phyloP scores from a whole-genome alignment of 2,888 invertebrate genomes.

The Diaphora mendica region DNA sequence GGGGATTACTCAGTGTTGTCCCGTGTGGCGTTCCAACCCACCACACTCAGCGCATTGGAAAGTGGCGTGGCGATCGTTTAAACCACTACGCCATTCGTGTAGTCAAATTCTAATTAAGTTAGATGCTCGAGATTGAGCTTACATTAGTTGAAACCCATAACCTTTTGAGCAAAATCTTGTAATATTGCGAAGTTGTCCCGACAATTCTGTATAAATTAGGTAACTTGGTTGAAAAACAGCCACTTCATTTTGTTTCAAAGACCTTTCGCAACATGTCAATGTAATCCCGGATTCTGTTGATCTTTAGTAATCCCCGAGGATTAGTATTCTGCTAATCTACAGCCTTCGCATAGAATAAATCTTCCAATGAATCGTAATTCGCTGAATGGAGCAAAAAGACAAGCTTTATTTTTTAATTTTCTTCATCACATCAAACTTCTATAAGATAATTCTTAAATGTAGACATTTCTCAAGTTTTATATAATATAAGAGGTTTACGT shows the following conservation, averaged over 20 bases:
- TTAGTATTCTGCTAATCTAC: constrained; percentile 4
- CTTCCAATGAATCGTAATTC: background rate
- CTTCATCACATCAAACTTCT: background rate
- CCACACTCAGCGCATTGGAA: too few relatives aligned
- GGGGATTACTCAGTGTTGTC: too few relatives aligned
- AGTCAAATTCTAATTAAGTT: background rate
- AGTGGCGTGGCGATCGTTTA: too few relatives aligned
- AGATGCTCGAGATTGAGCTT: background rate
- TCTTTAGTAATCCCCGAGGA: background rate
- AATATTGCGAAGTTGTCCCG: background rate
- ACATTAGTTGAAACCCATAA: background rate
- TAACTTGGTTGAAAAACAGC: background rate
- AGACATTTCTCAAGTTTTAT: background rate
- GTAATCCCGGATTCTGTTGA: constrained; percentile 1
- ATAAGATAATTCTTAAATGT: background rate
- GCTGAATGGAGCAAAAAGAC: background rate
- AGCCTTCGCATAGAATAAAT: background rate
- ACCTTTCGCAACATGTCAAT: background rate
- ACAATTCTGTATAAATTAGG: background rate
- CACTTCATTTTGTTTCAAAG: background rate
- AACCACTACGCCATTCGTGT: background rate
- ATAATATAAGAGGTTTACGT: background rate
- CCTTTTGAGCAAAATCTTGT: background rate
- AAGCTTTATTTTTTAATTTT: background rate
- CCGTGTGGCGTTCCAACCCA: too few relatives aligned